phyloP scores from a whole-genome alignment of 2,113 vertebrate genomes.

The Ophthalmolycus amberensis region DNA sequence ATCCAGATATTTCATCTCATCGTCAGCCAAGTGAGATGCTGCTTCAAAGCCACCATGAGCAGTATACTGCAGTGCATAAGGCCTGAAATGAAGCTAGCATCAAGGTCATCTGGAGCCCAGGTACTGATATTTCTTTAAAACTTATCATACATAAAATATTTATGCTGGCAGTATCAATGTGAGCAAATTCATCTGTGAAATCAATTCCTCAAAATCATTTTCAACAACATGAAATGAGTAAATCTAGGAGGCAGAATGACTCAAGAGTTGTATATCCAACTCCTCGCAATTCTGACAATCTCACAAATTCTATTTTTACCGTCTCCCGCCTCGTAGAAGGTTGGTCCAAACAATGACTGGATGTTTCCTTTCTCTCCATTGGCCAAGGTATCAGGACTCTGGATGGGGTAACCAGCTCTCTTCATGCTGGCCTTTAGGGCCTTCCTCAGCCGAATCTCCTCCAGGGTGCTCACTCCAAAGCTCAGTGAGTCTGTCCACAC shows the following conservation, averaged over 20 bases:
- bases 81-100: neutral
- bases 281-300: neutral
- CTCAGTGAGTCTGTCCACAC: slow-evolving; percentile 85
- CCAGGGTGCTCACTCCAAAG: slow-evolving; percentile 93
- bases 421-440: slow-evolving; percentile 91
- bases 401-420: slow-evolving; percentile 81
- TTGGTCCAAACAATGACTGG: slow-evolving; percentile 78
- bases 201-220: neutral
- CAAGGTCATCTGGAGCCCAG: neutral
- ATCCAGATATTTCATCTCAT: neutral
- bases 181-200: neutral
- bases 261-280: neutral
- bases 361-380: slow-evolving; percentile 89
- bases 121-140: neutral
- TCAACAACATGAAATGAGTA: neutral
- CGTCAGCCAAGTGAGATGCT: neutral
- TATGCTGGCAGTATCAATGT: neutral
- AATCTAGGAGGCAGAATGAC: neutral
- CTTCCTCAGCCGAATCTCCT: slow-evolving; percentile 91
- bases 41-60: neutral
- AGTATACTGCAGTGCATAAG: neutral
- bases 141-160: neutral
- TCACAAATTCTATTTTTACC: slow-evolving; percentile 74
- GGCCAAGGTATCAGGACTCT: slow-evolving; percentile 41
- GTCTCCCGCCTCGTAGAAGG: slow-evolving; percentile 79